Evolutionary conservation across 2,113 vertebrate species (phyloP), one percentile per base, ranked within the genome.

Genomic region (Halichoeres trimaculatus): DNA sequence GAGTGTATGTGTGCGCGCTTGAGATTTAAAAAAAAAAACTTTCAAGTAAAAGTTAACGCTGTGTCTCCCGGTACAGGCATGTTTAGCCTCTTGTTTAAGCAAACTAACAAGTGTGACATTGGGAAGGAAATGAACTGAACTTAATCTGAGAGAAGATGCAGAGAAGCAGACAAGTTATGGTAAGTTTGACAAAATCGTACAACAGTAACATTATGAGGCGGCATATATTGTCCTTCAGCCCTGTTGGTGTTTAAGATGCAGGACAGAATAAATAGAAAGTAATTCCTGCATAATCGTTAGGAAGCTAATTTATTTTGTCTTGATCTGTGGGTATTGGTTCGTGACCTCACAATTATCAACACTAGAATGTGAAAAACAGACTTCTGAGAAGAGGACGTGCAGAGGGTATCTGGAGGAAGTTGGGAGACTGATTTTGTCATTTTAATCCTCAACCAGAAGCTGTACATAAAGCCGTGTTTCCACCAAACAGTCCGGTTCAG

Each of bases 11-110:
- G 17, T 47, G 40, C 12, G 19, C 30, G 35, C 40, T 36, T 56
- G 59, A 13, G 36, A 43, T 10, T 55, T 48, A 3, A 4, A 4
- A 4, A 71, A 52, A 38, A 77, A 75, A 30, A 82, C 43, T 57
- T 83, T 74, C 10, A 20, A 61, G 72, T 62, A 64, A 60, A 74
- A 76, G 65, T 69, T 61, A 71, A 78, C 52, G 67, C 1, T 11
- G 38, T 48, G 45, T 54, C 6, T 65, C 51, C 43, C 22, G 58
- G 17, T 34, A 48, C n/a, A 22, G 10, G 30, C 41, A 50, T 67
- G 57, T 57, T 74, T 68, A 43, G 22, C 78, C 40, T 58, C 62
- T 64, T 70, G 59, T 74, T 67, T 48, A 52, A 76, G 34, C 55
- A 69, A 71, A 57, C 13, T 10, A 67, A 43, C 20, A 53, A 24